A percentile compares a stretch with the other conserved stretches of the same genome.
phyloP scores from a whole-genome alignment of 2,888 invertebrate genomes.

The Lepidocyrtinus sp. region DNA sequence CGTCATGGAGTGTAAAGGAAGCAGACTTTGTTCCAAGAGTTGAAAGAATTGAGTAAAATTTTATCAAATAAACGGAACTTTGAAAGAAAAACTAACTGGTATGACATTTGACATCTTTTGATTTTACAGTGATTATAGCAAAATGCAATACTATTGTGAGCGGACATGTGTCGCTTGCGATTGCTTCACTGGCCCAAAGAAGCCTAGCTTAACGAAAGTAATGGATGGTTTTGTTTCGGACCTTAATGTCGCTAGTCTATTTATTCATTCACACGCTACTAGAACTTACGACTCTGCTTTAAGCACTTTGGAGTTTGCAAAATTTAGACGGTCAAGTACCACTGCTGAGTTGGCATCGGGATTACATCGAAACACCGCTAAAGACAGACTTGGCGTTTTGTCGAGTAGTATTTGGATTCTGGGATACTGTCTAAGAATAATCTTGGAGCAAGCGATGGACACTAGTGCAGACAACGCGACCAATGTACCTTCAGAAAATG shows the following conservation, averaged over 20 bases:
- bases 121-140: conserved; percentile 24
- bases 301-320: conserved; percentile 43
- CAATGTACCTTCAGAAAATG: conserved; percentile 16
- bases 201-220: conserved; percentile 4
- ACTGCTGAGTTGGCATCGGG: too few species aligned
- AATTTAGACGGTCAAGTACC: too few species aligned
- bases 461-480: not conserved
- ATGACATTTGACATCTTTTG: not conserved
- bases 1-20: conserved; percentile 36
- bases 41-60: conserved; percentile 43
- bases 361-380: conserved; percentile 19
- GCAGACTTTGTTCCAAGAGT: conserved; percentile 30
- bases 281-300: conserved; percentile 37
- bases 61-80: not conserved
- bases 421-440: conserved; percentile 24
- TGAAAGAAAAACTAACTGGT: not conserved
- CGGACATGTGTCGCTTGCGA: conserved; percentile 20
- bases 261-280: conserved; percentile 39
- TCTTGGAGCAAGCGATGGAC: not conserved
- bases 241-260: conserved; percentile 33
- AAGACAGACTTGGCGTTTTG: conserved; percentile 19
- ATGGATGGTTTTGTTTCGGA: conserved; percentile 37
- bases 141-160: conserved; percentile 29
- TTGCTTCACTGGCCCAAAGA: conserved; percentile 5
- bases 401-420: conserved; percentile 34